A percentile compares a stretch with the other conserved stretches of the same genome.
These are phyloP conservation scores for Columba livia DNA, from an alignment of 2,113 vertebrate species.

Conservation along the genomic window DNA sequence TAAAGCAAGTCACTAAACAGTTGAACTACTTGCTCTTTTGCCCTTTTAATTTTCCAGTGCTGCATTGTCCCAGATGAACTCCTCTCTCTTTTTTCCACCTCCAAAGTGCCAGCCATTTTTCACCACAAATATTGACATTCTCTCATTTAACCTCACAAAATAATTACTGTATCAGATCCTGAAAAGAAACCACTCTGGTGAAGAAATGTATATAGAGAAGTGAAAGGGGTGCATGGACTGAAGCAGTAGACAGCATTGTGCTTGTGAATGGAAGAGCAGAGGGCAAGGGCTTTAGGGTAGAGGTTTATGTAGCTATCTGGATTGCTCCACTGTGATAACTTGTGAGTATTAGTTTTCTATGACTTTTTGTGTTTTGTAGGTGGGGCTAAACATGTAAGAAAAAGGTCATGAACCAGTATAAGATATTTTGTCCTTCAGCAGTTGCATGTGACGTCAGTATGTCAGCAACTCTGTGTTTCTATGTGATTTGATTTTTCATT, in stretches of 20 bases:
- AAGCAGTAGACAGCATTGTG: neutral
- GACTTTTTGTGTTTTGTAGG: neutral
- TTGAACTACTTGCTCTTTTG: neutral
- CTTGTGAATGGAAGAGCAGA: neutral
- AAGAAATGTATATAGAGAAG: neutral
- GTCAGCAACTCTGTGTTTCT: neutral
- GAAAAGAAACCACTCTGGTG: neutral
- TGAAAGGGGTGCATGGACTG: neutral
- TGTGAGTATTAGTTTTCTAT: neutral
- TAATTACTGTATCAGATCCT: neutral
- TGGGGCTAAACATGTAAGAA: neutral
- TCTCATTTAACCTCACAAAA: neutral
- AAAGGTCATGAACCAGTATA: neutral
- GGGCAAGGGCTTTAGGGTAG: neutral
- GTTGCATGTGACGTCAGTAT: rapidly evolving
- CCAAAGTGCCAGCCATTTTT: neutral
- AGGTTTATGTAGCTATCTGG: neutral
- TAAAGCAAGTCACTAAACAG: neutral
- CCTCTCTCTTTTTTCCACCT: neutral
- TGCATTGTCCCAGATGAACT: rapidly evolving
- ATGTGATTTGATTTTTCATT: neutral
- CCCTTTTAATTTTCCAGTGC: neutral
- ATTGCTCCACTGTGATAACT: neutral
- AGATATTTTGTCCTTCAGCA: neutral
- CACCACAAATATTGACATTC: neutral